Conservation (phyloP, 2,888 invertebrate genomes). For the Torymus tubicola region DNA sequence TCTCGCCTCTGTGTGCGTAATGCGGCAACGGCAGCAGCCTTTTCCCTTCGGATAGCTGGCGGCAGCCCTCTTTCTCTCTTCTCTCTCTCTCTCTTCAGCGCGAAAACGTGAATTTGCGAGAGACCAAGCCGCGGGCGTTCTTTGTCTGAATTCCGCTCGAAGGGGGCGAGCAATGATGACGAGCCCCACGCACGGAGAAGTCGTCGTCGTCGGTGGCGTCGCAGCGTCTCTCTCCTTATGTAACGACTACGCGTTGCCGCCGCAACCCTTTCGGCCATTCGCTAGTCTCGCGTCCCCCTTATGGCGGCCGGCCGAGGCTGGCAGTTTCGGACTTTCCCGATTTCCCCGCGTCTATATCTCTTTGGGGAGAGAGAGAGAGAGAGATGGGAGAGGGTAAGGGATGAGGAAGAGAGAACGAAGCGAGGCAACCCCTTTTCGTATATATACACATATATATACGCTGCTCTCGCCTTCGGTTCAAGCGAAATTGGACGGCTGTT, state of each 20-base stretch:
- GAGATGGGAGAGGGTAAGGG: too few relatives aligned
- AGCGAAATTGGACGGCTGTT: slow-evolving; percentile 51
- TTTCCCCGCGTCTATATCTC: slow-evolving; percentile 32
- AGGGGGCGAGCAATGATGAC: slow-evolving; percentile 25
- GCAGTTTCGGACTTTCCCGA: slow-evolving; percentile 50
- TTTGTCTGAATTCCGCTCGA: slow-evolving; percentile 56
- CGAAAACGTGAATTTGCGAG: not conserved
- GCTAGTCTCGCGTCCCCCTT: slow-evolving; percentile 11
- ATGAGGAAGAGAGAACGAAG: too few relatives aligned
- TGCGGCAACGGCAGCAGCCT: slow-evolving; percentile 12
- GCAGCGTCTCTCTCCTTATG: slow-evolving; percentile 45
- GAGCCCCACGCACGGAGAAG: not conserved
- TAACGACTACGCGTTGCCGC: slow-evolving; percentile 46
- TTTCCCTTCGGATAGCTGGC: slow-evolving; percentile 46
- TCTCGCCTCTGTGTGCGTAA: not conserved
- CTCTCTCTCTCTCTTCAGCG: too few relatives aligned
- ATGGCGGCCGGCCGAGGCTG: not conserved
- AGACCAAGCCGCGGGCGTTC: slow-evolving; percentile 44
- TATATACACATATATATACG: too few relatives aligned
- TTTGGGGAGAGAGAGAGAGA: not conserved
- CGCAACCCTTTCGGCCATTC: slow-evolving; percentile 45
- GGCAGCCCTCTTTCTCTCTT: not conserved
- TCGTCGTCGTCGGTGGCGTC: too few relatives aligned
- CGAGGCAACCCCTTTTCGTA: too few relatives aligned
- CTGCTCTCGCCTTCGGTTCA: slow-evolving; percentile 14